Conservation (phyloP, 2,113 vertebrate genomes). For the Loxodonta africana region DNA sequence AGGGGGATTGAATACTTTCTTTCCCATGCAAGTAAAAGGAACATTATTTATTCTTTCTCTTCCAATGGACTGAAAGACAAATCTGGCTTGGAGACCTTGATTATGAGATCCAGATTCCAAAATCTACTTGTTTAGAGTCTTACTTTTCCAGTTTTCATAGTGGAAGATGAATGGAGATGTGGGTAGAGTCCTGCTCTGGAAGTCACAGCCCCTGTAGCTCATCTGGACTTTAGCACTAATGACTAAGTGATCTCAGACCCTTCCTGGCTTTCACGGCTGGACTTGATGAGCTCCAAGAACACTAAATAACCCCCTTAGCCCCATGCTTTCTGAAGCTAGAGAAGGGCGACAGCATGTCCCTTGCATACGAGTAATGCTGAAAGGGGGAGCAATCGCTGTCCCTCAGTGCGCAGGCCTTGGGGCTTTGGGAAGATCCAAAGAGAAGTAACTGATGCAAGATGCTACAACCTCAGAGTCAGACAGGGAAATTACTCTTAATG, state of each 20-base stretch:
- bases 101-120: slow-evolving; percentile 6
- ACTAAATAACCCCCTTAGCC: neutral
- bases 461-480: slow-evolving; percentile 79
- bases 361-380: slow-evolving; percentile 53
- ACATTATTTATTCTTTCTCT: slow-evolving; percentile 35
- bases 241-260: neutral
- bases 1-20: neutral
- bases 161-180: neutral
- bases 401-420: slow-evolving; percentile 69
- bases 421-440: slow-evolving; percentile 75
- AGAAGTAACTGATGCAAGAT: slow-evolving; percentile 83
- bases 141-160: neutral
- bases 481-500: slow-evolving; percentile 81
- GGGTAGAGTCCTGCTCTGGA: neutral
- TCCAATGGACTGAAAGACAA: slow-evolving; percentile 40
- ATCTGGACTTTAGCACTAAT: neutral
- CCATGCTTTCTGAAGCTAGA: neutral
- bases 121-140: slow-evolving; percentile 32
- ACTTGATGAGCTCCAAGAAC: neutral
- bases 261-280: slow-evolving; percentile 11
- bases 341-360: neutral
- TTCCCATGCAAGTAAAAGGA: slow-evolving; percentile 28
- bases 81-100: neutral
- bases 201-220: neutral
- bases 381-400: slow-evolving; percentile 66